Evolutionary conservation across 1,140 invertebrate genomes (phyloP).

Genomic region (Tetranychus cinnabarinus): DNA sequence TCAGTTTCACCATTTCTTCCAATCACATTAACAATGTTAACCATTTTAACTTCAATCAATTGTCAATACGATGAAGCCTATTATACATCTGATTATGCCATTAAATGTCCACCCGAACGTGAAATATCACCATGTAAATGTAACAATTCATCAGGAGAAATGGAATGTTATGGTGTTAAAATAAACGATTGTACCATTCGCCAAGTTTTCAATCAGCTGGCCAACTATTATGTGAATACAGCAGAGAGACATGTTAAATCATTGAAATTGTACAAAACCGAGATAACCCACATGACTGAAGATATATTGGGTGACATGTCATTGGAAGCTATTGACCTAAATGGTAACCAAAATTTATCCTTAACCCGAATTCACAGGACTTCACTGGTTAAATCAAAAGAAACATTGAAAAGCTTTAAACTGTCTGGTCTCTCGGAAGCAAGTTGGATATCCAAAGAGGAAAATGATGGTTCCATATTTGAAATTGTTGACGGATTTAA

Average conservation of each 20-base stretch:
- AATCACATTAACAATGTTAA: too few species aligned
- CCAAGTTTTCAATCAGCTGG: background rate
- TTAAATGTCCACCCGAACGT: background rate
- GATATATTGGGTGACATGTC: background rate
- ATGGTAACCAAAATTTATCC: slow-evolving; percentile 3
- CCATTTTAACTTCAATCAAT: too few species aligned
- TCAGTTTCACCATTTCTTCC: too few species aligned
- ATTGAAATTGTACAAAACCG: slow-evolving; percentile 3
- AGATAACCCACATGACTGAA: background rate
- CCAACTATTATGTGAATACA: background rate
- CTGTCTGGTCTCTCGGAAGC: background rate
- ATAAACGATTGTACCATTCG: background rate
- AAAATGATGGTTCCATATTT: slow-evolving; percentile 1
- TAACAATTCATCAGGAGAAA: background rate
- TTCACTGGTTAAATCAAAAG: background rate
- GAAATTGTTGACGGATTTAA: slow-evolving; percentile 2
- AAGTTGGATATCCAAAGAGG: background rate
- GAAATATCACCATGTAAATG: background rate
- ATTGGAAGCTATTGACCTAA: background rate
- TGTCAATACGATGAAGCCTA: background rate
- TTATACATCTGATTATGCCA: background rate
- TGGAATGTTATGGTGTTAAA: background rate
- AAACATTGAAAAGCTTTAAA: background rate
- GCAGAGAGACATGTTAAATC: background rate
- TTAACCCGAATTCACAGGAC: background rate